Conservation (phyloP, 1,140 invertebrate species). For the Drosophila eugracilis region DNA sequence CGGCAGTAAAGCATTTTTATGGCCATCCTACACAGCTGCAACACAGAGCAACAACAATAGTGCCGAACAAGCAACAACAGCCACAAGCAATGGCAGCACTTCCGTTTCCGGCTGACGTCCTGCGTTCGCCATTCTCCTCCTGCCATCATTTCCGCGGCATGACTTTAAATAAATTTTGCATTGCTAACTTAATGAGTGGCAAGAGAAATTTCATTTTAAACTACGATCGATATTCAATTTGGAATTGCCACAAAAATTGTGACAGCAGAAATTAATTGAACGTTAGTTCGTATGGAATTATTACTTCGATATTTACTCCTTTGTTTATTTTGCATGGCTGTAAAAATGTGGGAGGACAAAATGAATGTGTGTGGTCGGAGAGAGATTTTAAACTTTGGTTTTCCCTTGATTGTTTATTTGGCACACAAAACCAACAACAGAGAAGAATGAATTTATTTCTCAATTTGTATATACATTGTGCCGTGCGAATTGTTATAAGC, state of each 20-base stretch:
- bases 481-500: conserved; percentile 13
- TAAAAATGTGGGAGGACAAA: conserved; percentile 13
- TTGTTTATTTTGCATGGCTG: conserved; percentile 1
- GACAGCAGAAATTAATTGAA: neutral
- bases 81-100: conserved; percentile 55
- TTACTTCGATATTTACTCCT: neutral
- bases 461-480: conserved; percentile 23
- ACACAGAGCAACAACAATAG: neutral
- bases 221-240: conserved; percentile 34
- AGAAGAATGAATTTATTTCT: conserved; percentile 32
- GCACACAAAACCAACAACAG: conserved; percentile 1
- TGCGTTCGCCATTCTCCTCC: neutral
- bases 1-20: conserved; percentile 58
- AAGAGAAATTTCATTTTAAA: conserved; percentile 21
- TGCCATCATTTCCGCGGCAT: neutral
- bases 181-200: conserved; percentile 12
- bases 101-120: conserved; percentile 45
- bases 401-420: conserved; percentile 16
- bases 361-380: conserved; percentile 5
- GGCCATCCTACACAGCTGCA: conserved; percentile 15
- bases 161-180: conserved; percentile 20
- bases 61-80: conserved; percentile 23
- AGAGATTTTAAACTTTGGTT: neutral
- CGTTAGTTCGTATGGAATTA: neutral
- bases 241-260: neutral